Percentiles rank a stretch among this genome's conserved stretches.
Evolutionary conservation across 2,113 vertebrate species (phyloP).

Genomic region (Clarias gariepinus): DNA sequence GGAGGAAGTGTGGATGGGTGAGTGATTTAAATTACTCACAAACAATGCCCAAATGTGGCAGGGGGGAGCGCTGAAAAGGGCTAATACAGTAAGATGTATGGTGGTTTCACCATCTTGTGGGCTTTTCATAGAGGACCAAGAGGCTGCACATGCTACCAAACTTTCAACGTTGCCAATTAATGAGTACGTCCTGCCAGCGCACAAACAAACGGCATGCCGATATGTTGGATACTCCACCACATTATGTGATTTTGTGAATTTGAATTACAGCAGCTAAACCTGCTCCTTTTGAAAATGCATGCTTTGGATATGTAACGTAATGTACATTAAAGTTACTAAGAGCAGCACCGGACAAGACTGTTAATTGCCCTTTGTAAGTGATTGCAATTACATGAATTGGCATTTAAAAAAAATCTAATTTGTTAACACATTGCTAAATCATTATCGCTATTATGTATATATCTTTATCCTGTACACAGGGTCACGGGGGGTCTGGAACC

Average conservation of each 20-base stretch:
- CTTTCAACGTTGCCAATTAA: not conserved
- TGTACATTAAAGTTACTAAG: not conserved
- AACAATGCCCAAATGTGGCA: conserved; percentile 42
- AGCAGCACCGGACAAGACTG: not conserved
- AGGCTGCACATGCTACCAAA: conserved; percentile 1
- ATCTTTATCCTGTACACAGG: too few species aligned
- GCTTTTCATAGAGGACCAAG: not conserved
- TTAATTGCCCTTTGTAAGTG: not conserved
- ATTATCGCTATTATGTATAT: too few species aligned
- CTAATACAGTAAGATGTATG: conserved; percentile 20
- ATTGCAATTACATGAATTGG: not conserved
- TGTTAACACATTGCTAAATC: not conserved
- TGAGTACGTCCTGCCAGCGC: not conserved
- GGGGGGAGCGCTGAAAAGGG: conserved; percentile 7
- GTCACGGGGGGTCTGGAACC: too few species aligned
- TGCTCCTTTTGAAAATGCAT: not conserved
- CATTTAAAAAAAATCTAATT: not conserved
- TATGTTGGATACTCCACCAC: not conserved
- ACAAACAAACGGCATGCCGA: not conserved
- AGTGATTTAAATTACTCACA: conserved; percentile 52
- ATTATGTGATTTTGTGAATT: not conserved
- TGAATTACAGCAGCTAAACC: not conserved
- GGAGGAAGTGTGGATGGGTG: conserved; percentile 56
- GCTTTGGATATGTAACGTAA: not conserved
- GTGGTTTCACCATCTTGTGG: not conserved